Conservation (phyloP, 2,888 invertebrate genomes). For the Dynastes maya region DNA sequence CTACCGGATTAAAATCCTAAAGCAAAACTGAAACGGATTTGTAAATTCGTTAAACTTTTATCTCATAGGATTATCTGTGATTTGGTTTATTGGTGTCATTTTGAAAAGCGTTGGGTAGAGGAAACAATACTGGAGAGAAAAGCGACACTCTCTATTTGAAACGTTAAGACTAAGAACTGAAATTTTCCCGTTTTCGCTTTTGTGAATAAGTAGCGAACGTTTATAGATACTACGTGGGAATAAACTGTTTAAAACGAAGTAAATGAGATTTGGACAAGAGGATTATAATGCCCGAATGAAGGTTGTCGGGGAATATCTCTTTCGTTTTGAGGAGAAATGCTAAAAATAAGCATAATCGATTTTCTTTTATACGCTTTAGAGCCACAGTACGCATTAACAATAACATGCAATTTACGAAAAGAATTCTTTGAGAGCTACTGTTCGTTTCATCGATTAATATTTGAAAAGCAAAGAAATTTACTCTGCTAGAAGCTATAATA, state of each 20-base stretch:
- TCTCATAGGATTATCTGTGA: slow-evolving; percentile 43
- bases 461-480: too few relatives aligned
- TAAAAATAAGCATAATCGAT: slow-evolving; percentile 15
- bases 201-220: not conserved
- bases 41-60: slow-evolving; percentile 46
- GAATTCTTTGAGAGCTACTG: too few relatives aligned
- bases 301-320: slow-evolving; percentile 21
- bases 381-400: not conserved
- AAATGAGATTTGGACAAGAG: slow-evolving; percentile 45
- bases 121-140: slow-evolving; percentile 32
- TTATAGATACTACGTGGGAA: slow-evolving; percentile 22
- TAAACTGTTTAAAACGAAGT: slow-evolving; percentile 33
- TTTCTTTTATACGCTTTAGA: not conserved
- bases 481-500: too few relatives aligned
- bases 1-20: slow-evolving; percentile 34
- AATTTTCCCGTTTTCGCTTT: slow-evolving; percentile 25
- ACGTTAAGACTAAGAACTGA: slow-evolving; percentile 16
- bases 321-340: slow-evolving; percentile 24
- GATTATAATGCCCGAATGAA: slow-evolving; percentile 31
- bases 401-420: not conserved
- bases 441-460: too few relatives aligned
- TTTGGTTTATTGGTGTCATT: slow-evolving; percentile 42
- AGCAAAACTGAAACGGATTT: slow-evolving; percentile 45
- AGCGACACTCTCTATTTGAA: slow-evolving; percentile 24
- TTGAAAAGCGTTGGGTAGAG: slow-evolving; percentile 19